phyloP scores from a whole-genome alignment of 2,113 vertebrate species.

The Sterrhoptilus dennistouni region DNA sequence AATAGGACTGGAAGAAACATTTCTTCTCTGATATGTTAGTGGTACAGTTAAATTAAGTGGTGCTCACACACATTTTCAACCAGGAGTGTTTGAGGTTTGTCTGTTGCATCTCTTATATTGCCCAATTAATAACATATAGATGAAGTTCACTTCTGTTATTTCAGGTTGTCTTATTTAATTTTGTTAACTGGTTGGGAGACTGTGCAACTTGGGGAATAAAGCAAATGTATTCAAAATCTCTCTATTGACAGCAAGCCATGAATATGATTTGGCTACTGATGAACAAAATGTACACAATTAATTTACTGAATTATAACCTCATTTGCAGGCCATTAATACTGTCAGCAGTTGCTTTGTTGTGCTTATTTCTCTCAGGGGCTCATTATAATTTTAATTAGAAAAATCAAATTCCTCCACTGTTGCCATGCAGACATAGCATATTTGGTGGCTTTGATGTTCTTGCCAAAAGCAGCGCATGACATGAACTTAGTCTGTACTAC shows the following conservation, averaged over 20 bases:
- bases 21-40: background rate
- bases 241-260: background rate
- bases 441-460: conserved; percentile 15
- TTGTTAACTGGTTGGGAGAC: background rate
- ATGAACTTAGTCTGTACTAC: background rate
- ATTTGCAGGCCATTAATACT: background rate
- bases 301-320: background rate
- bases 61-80: background rate
- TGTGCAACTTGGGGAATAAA: background rate
- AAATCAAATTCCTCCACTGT: background rate
- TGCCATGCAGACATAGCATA: background rate
- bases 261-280: background rate
- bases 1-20: background rate
- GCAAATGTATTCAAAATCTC: background rate
- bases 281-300: background rate
- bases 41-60: background rate
- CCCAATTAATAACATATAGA: background rate
- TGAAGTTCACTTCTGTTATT: background rate
- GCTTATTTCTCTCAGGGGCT: background rate
- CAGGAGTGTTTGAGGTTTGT: background rate
- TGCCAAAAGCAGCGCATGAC: background rate
- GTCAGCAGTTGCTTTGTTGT: background rate
- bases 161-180: background rate
- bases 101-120: background rate
- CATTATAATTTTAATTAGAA: background rate